Base-by-base conservation (phyloP, 2,797 vertebrate genomes). In the Taenioides sp. region DNA sequence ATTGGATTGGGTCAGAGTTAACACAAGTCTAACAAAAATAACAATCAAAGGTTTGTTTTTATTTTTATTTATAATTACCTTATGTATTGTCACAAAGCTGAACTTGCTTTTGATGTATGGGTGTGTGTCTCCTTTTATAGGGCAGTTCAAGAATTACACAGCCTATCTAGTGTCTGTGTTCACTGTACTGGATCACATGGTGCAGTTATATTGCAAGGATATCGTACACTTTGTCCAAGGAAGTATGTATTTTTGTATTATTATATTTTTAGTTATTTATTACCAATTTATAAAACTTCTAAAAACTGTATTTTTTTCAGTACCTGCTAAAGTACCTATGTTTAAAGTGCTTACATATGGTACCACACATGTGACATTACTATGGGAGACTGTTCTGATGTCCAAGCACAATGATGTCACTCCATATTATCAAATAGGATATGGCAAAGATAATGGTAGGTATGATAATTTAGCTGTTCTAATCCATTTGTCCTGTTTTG, bases 1-100 rank as follows among this genome's bases (percentile, higher is more conserved):
- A 37, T 89, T 93, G 72, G 81, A 91, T 70, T 95, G 94, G 93
- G 64, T 91, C 47, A 92, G 80, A 86, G 86, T 92, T 10, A 62
- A 83, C 14, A 71, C 76, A 59, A 88, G 3, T 18, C 70, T 77
- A 22, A 85, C 23, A 12, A 0, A 63, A 7, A 78, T 37, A 17
- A 59, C 37, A 58, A 73, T 94, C 23, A 76, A 72, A 90, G 93
- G 94, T 94, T 7, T 40, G 87, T 86, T 16, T 76, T 2, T 63
- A 50, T 64, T 27, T 65, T 16, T 37, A 28, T 34, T 18, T 11
- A 17, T 17, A 5, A 27, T 16, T 17, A 27, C 2, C 1, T 14
- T 60, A 10, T 25, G 5, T 31, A 31, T 28, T 60, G 7, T 62
- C 20, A n/a, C 59, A 63, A 22, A 40, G 34, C 10, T 37, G 34